phyloP scores from a whole-genome alignment of 2,113 vertebrate species.

The Phrynosoma platyrhinos region DNA sequence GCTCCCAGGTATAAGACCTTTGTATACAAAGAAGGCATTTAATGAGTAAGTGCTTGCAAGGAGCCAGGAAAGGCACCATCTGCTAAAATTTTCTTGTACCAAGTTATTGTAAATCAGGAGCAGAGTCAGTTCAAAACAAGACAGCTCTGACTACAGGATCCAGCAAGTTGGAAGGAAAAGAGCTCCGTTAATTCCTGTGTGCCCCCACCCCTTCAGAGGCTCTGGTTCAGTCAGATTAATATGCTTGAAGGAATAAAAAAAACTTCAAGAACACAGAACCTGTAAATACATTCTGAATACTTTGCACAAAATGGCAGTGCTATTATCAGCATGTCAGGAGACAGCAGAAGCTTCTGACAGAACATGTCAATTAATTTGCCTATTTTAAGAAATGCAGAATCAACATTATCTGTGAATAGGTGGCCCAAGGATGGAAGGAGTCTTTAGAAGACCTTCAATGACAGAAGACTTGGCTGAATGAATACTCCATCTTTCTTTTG shows the following conservation, averaged over 20 bases:
- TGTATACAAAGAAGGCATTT: no score
- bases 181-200: not conserved
- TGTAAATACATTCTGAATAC: not conserved
- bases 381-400: constrained; percentile 27
- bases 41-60: no score
- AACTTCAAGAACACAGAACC: not conserved
- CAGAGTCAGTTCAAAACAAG: not conserved
- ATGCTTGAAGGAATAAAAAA: not conserved
- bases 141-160: not conserved
- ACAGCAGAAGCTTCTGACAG: constrained; percentile 11
- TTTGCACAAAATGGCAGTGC: not conserved
- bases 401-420: constrained; percentile 4
- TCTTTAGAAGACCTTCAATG: not conserved
- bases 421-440: not conserved
- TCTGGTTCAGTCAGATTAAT: not conserved
- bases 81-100: not conserved
- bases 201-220: not conserved
- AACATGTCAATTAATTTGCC: not conserved
- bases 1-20: no score
- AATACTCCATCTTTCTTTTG: not conserved
- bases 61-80: not conserved
- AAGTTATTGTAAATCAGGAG: not conserved
- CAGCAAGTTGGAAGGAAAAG: not conserved
- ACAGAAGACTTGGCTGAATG: not conserved
- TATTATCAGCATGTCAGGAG: constrained; percentile 9